phyloP scores from a whole-genome alignment of 2,888 invertebrate genomes.

The Malacosoma neustria region DNA sequence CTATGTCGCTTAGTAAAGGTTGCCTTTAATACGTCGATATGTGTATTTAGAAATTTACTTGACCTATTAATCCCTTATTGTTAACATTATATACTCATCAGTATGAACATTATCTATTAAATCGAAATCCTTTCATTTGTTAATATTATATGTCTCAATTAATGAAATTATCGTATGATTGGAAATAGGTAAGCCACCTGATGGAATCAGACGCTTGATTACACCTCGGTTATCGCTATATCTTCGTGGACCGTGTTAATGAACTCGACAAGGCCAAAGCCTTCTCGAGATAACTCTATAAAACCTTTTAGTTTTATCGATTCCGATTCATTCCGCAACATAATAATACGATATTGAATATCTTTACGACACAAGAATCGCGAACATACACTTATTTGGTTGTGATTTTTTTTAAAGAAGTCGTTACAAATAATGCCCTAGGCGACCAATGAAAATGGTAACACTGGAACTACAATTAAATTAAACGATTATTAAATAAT shows the following conservation, averaged over 20 bases:
- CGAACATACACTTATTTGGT: slow-evolving; percentile 36
- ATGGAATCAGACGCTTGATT: slow-evolving; percentile 57
- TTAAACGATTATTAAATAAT: slow-evolving; percentile 27
- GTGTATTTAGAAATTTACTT: too few species aligned
- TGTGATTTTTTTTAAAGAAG: slow-evolving; percentile 30
- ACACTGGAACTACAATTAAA: slow-evolving; percentile 16
- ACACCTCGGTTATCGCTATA: slow-evolving; percentile 57
- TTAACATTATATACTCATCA: too few species aligned
- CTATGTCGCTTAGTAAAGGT: too few species aligned
- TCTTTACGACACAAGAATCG: slow-evolving; percentile 53
- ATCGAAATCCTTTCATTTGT: background rate
- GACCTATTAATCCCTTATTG: too few species aligned
- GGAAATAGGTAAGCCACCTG: slow-evolving; percentile 32
- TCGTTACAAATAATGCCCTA: slow-evolving; percentile 27
- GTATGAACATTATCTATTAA: too few species aligned
- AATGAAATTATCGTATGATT: background rate
- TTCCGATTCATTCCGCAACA: slow-evolving; percentile 57
- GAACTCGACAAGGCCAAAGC: slow-evolving; percentile 64
- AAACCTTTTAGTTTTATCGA: slow-evolving; percentile 66
- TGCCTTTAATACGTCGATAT: too few species aligned
- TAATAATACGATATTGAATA: slow-evolving; percentile 58
- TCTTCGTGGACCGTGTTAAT: slow-evolving; percentile 49
- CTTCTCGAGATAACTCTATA: slow-evolving; percentile 60
- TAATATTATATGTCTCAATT: background rate
- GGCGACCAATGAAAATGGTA: slow-evolving; percentile 31